Conservation (phyloP, 2,888 invertebrate genomes). For the Taenaris catops region DNA sequence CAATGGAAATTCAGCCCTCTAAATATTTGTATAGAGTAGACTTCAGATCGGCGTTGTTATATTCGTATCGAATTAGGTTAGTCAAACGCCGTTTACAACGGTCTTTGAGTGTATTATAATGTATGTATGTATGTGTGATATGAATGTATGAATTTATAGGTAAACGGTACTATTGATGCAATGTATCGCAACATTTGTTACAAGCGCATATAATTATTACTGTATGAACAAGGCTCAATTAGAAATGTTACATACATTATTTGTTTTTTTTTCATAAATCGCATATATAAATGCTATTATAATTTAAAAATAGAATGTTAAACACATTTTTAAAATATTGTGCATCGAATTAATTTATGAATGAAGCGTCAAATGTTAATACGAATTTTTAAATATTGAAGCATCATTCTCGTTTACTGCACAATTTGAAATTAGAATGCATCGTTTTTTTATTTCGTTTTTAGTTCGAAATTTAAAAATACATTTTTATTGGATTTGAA, state of each 20-base stretch:
- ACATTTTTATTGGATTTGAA: too few species aligned
- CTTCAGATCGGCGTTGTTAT: constrained; percentile 21
- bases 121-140: constrained; percentile 25
- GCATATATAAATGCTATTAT: too few species aligned
- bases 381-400: too few species aligned
- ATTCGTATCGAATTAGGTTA: constrained; percentile 49
- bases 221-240: constrained; percentile 2
- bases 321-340: too few species aligned
- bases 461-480: too few species aligned
- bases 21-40: constrained; percentile 11
- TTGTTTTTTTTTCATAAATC: too few species aligned
- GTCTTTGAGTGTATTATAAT: constrained; percentile 34
- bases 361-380: too few species aligned
- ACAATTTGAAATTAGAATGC: too few species aligned
- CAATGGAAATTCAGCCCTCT: constrained; percentile 29
- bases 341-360: too few species aligned
- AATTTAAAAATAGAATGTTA: too few species aligned
- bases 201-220: constrained; percentile 14
- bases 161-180: constrained; percentile 22
- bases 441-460: too few species aligned
- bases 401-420: too few species aligned
- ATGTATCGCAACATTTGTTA: constrained; percentile 17
- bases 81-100: constrained; percentile 35
- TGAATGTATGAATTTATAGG: constrained; percentile 30
- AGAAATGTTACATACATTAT: not conserved